Percentiles rank a stretch among this genome's conserved stretches.
phyloP scores from a whole-genome alignment of 2,888 invertebrate genomes.

The Dioctria linearis region DNA sequence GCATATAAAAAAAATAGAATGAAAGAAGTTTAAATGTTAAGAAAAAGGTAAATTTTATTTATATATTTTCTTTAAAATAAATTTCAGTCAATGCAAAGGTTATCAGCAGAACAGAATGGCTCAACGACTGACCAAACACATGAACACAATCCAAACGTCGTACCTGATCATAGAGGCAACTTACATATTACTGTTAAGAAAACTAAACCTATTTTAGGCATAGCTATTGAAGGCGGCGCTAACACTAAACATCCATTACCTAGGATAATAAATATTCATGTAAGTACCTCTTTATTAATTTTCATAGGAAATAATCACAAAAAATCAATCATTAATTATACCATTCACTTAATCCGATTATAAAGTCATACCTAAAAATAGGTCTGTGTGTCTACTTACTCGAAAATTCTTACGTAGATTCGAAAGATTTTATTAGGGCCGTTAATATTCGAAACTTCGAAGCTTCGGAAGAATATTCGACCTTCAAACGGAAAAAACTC shows the following conservation, averaged over 20 bases:
- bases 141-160: conserved; percentile 77
- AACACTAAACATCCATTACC: conserved; percentile 96
- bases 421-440: too few relatives aligned
- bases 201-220: conserved; percentile 93
- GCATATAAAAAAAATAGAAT: too few relatives aligned
- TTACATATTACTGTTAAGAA: conserved; percentile 92
- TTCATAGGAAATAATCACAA: too few relatives aligned
- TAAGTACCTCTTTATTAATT: conserved; percentile 72
- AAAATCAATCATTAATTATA: too few relatives aligned
- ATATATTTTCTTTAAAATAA: conserved; percentile 21
- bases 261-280: conserved; percentile 96
- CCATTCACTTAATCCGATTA: too few relatives aligned
- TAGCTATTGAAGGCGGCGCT: conserved; percentile 97
- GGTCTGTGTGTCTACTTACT: too few relatives aligned
- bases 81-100: conserved; percentile 81
- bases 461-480: too few relatives aligned
- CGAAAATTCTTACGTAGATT: too few relatives aligned
- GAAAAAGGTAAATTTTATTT: background rate
- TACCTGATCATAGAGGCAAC: conserved; percentile 90
- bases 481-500: too few relatives aligned
- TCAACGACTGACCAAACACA: conserved; percentile 73
- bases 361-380: too few relatives aligned
- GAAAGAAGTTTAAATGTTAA: background rate
- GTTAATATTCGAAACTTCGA: too few relatives aligned
- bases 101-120: conserved; percentile 76